Percentiles rank a stretch among this genome's conserved stretches.
Conservation (phyloP, 2,113 vertebrate genomes). For the Neolamprologus modestus region DNA sequence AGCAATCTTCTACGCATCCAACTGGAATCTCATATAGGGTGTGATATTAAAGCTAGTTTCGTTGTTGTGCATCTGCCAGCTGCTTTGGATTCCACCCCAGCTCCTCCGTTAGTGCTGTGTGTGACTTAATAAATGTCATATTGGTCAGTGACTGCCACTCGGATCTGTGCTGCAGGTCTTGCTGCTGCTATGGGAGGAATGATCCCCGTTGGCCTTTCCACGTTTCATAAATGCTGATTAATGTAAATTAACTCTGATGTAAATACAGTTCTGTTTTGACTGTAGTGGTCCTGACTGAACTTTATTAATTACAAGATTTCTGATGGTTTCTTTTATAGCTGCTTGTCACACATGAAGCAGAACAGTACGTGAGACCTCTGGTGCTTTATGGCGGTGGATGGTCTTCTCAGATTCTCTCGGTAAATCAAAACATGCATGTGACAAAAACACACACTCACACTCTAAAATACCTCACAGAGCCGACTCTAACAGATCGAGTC, state of each 20-base stretch:
- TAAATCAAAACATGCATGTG: conserved; percentile 5
- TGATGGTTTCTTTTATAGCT: background rate
- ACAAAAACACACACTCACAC: background rate
- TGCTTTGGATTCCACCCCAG: background rate
- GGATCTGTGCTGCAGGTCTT: background rate
- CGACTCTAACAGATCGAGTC: background rate
- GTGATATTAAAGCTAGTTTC: background rate
- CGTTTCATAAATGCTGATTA: background rate
- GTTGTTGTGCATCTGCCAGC: background rate
- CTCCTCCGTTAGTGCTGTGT: background rate
- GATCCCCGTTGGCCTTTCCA: background rate
- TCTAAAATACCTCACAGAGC: background rate
- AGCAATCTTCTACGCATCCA: background rate
- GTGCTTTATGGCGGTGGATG: background rate
- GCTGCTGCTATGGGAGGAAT: background rate
- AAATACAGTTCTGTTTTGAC: background rate
- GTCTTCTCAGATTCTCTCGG: background rate
- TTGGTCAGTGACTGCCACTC: background rate
- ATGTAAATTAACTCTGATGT: background rate
- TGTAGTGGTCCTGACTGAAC: background rate
- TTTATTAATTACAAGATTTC: background rate
- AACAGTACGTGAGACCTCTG: background rate
- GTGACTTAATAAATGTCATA: background rate
- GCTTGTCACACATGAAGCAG: background rate
- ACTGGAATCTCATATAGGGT: background rate